Evolutionary conservation across 2,113 vertebrate species (phyloP), one percentile per base, ranked within the genome.

Genomic region (Erythrolamprus reginae): DNA sequence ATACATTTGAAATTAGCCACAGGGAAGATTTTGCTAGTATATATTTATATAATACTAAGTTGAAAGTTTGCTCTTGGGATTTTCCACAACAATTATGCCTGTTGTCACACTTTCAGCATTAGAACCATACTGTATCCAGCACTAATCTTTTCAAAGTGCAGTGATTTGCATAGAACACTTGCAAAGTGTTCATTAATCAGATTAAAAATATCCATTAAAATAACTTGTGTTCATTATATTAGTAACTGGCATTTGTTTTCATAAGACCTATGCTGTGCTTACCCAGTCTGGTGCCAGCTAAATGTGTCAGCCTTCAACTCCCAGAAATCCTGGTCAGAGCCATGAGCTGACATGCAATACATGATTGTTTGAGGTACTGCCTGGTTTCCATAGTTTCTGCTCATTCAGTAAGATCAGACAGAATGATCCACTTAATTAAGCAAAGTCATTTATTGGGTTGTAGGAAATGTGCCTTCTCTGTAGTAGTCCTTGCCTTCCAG

Each of bases 1-100:
- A 84, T 47, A 65, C 77, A 86, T 89, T 88, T 92, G 61, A 91
- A 93, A 21, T 45, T 89, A 84, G 90, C 86, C 55, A 94, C 93
- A 90, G 2, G 13, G 10, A 55, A 28, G 13, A 19, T 82, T 88
- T 92, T 50, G 88, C 87, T 85, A 84, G 89, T 45, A 48, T 9
- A 82, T 88, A 88, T 77, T 58, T 24, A 84, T 70, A n/a, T 0
- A 89, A 28, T 51, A 84, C 38, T 38, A 50, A 58, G 38, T 6
- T 0, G 94, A 90, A 87, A 87, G 1, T 28, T 88, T 3, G 47
- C n/a, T 87, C 55, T 84, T 38, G 53, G 55, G 28, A 82, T 65
- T 38, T 51, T 89, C n/a, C 23, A 50, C 65, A 82, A 82, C 88
- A 52, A 1, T 52, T 77, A 52, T 9, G 33, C 82, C 61, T 94